Percentiles rank a stretch among this genome's conserved stretches.
Evolutionary conservation across 2,797 vertebrate genomes (phyloP).

Genomic region (Hirundo rustica): DNA sequence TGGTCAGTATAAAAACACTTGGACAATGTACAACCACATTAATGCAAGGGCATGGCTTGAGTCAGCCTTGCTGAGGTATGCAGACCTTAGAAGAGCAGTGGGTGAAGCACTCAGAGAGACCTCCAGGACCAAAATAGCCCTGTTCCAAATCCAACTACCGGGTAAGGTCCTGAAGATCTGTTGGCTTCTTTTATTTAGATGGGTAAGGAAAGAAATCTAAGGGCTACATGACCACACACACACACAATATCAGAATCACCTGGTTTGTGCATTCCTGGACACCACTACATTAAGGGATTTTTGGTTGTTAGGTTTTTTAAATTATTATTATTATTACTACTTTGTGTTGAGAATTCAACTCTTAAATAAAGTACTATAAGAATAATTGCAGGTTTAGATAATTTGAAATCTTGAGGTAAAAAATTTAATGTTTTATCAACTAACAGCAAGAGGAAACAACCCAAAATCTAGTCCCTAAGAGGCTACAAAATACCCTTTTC

Average conservation of each 20-base stretch:
- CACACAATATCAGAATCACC: not conserved
- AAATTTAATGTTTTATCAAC: not conserved
- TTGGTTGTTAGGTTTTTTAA: not conserved
- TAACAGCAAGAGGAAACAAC: not conserved
- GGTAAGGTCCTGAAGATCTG: not conserved
- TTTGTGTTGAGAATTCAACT: not conserved
- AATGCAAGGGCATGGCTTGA: not conserved
- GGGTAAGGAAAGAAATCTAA: not conserved
- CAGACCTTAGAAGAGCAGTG: not conserved
- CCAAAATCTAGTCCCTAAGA: not conserved
- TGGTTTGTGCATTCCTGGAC: not conserved
- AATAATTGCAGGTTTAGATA: not conserved
- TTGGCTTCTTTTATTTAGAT: not conserved
- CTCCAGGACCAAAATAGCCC: not conserved
- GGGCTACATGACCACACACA: accelerated
- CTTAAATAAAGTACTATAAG: not conserved
- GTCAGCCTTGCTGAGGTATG: not conserved
- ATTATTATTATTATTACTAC: not conserved
- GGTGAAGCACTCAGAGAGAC: not conserved
- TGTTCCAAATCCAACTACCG: not conserved
- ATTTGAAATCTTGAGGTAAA: not conserved
- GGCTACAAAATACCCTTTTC: not conserved
- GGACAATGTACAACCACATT: accelerated
- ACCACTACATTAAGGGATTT: not conserved
- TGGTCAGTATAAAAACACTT: not conserved